A percentile compares a stretch with the other conserved stretches of the same genome.
Conservation (phyloP, 2,888 invertebrate genomes). For the Acheta domesticus region DNA sequence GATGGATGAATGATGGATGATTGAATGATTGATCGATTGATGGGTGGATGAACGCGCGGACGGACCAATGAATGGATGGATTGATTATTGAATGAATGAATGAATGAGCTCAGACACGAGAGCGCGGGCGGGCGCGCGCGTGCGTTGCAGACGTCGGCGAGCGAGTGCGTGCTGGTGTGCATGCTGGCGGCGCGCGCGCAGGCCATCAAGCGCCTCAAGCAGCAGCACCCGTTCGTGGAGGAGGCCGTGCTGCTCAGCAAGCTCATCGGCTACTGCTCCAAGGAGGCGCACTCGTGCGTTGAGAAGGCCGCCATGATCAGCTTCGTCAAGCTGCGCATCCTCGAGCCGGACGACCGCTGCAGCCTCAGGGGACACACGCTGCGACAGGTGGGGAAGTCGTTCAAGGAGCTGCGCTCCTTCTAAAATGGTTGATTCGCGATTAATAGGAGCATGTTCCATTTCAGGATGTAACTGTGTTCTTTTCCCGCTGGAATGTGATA, state of each 20-base stretch:
- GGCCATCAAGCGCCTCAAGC: conserved; percentile 79
- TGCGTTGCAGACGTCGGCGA: conserved; percentile 81
- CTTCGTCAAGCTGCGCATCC: conserved; percentile 83
- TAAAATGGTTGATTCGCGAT: no score
- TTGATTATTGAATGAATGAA: no score
- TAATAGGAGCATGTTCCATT: no score
- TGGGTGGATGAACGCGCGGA: no score
- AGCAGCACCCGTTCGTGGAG: conserved; percentile 79
- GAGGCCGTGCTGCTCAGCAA: conserved; percentile 88
- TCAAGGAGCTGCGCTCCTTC: no score
- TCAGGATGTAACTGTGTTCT: no score
- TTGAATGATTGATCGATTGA: no score
- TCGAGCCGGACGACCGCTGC: conserved; percentile 82
- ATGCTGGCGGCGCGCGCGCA: conserved; percentile 90
- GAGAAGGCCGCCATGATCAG: conserved; percentile 93
- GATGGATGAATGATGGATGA: no score
- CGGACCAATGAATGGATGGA: no score
- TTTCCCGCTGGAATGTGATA: no score
- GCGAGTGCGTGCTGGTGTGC: conserved; percentile 88
- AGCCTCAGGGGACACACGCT: conserved; percentile 76
- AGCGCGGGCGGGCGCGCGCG: no score
- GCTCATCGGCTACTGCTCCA: conserved; percentile 88
- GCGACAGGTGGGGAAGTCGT: conserved; percentile 58
- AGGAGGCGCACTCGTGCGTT: conserved; percentile 87
- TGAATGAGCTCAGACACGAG: no score